Conservation (phyloP, 35 echinoderm and acorn worm species). For the Diadema setosum region DNA sequence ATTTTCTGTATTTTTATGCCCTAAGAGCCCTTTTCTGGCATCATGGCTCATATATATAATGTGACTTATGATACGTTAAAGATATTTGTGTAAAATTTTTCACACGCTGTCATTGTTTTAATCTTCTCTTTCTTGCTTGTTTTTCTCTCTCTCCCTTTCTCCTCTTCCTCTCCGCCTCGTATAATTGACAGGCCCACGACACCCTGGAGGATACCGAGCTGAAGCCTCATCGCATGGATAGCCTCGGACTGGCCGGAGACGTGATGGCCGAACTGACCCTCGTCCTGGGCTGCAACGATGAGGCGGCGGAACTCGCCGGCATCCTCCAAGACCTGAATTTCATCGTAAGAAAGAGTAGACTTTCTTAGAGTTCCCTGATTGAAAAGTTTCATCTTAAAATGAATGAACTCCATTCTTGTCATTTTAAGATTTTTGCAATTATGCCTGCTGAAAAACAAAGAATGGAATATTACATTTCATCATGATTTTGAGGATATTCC, state of each 20-base stretch:
- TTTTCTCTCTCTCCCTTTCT: neutral
- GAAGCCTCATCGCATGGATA: slow-evolving; percentile 54
- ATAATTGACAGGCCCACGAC: slow-evolving; percentile 69
- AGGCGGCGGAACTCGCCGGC: slow-evolving; percentile 83
- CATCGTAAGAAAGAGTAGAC: slow-evolving; percentile 50
- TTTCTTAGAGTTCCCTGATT: neutral
- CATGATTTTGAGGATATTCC: no score
- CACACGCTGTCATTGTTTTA: no score
- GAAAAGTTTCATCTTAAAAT: no score
- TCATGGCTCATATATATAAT: no score
- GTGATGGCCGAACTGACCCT: slow-evolving; percentile 69
- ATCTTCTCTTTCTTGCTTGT: neutral
- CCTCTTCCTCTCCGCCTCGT: neutral
- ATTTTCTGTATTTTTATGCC: no score
- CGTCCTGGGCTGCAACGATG: slow-evolving; percentile 35
- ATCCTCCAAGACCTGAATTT: slow-evolving; percentile 87
- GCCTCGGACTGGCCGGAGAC: slow-evolving; percentile 46
- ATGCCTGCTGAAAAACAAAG: no score
- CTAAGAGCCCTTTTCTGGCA: no score
- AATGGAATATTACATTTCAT: no score
- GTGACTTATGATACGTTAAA: no score
- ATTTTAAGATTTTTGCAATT: no score
- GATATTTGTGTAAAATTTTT: no score
- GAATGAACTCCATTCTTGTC: no score
- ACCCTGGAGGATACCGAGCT: slow-evolving; percentile 79